Base-by-base conservation (phyloP, 2,888 invertebrate genomes). In the Salticus scenicus region DNA sequence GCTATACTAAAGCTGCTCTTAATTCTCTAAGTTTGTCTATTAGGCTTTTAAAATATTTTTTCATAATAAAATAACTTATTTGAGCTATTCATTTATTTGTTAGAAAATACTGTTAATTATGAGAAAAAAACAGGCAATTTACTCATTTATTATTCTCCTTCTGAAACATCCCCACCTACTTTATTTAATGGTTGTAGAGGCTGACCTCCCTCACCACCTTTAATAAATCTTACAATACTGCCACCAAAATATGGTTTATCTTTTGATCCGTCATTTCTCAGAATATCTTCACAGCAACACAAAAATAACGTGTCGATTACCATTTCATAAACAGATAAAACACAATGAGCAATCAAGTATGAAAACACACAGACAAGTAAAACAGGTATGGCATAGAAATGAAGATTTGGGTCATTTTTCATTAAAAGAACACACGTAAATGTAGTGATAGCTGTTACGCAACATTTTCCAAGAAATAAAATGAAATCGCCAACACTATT, bases 401-500 rank as follows among this genome's bases (percentile, higher is more conserved):
- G 92, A 0, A 94, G 89, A 8, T 93, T 93, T 78, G 92, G 92
- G 89, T 93, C 93, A 88, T 92, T 91, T 92, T 93, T 92, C 81
- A 94, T 91, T 87, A 94, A 89, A 89, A 93, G 92, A 41, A 94
- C 92, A 27, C 94, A 94, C 72, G 94, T 92, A 12, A 94, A 91
- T 20, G 94, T 93, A 0, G 94, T 94, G 1, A 93, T 91, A 2
- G 93, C 92, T 57, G 94, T 94, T 1, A 95, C 94, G 28, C 94
- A 91, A 4, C 94, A 92, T 92, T 95, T 95, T 31, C 94, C 94
- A 67, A 95, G 91, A 89, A 95, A 93, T 30, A 95, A 90, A 0
- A 95, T 93, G 89, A 95, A 94, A 90, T 94, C 94, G 14, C 95
- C 95, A n/a, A 95, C 94, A 31, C 94, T 94, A 91, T 95, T 95